These are phyloP conservation scores for Psittacula cyanocephala DNA, from an alignment of 2,113 vertebrate species.

Conservation along the genomic window DNA sequence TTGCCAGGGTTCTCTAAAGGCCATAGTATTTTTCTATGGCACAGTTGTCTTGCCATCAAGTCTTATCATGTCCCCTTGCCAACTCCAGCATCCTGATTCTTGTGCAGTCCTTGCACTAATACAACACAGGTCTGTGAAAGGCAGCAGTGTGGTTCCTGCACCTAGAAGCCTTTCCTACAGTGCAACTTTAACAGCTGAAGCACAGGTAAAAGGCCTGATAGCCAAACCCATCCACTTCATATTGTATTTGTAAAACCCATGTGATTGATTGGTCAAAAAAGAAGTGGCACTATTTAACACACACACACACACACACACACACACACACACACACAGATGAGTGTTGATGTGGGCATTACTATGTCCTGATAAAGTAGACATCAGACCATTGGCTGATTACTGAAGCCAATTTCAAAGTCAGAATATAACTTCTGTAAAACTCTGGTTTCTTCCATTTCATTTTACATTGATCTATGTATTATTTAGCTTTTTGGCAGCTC, in stretches of 20 bases:
- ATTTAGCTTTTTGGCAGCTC: neutral
- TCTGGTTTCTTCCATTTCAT: neutral
- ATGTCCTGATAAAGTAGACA: neutral
- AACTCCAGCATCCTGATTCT: neutral
- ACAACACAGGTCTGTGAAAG: fast-evolving
- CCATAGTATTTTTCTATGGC: neutral
- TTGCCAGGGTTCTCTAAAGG: neutral
- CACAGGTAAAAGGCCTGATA: neutral
- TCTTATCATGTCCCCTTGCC: neutral
- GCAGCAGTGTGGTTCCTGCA: neutral
- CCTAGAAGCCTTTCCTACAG: neutral
- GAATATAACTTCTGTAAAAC: neutral
- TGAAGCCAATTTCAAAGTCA: neutral
- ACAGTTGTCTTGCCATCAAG: neutral
- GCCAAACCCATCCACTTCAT: neutral
- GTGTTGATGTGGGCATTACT: neutral
- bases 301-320: neutral
- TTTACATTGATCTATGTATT: neutral
- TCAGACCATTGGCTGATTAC: neutral
- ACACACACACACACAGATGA: too few species aligned
- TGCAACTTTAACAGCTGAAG: neutral
- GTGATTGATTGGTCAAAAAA: neutral
- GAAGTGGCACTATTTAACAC: neutral
- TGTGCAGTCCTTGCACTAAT: neutral
- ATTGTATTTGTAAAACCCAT: neutral